Evolutionary conservation across 2,888 invertebrate species (phyloP), one percentile per base, ranked within the genome.

Genomic region (Odiellus spinosus): DNA sequence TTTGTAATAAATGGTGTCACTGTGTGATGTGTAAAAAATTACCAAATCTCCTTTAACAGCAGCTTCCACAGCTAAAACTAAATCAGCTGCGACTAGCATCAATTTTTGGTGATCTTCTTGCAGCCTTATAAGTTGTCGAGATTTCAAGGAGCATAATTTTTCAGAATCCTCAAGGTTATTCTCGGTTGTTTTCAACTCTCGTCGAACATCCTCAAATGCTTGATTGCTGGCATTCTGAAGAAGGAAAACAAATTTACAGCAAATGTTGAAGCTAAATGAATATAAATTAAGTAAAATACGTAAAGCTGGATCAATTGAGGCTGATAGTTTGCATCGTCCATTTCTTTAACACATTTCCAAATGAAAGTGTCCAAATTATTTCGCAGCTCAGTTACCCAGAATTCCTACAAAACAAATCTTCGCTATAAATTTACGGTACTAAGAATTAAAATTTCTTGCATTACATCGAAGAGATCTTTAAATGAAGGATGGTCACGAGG

Each of bases 1-100:
- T n/a, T n/a, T n/a, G n/a, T n/a, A n/a, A n/a, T n/a, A n/a, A n/a
- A n/a, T n/a, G n/a, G n/a, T n/a, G n/a, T n/a, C n/a, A n/a, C n/a
- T n/a, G n/a, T n/a, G n/a, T n/a, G n/a, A n/a, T n/a, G n/a, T n/a
- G n/a, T n/a, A n/a, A 35, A n/a, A 3, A 35, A 2, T 35, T 46
- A 74, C 70, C 35, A 66, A 59, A 56, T 71, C 64, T 21, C 75
- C 75, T 58, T 69, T 66, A 2, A 73, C 71, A 3, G 74, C 72
- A 51, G 67, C 66, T 60, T 76, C 76, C 42, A 77, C 60, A 8
- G 75, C 72, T 48, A 67, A 67, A 1, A 76, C 73, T 45, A 77
- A 63, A 58, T 76, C 73, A 33, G 72, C 71, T 2, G 76, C 70
- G n/a, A 77, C 66, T 12, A 65, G 63, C 47, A 68, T 67, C 26